These are phyloP conservation scores for Laticauda laticaudata DNA, from an alignment of 2,113 vertebrate species.

Conservation along the genomic window DNA sequence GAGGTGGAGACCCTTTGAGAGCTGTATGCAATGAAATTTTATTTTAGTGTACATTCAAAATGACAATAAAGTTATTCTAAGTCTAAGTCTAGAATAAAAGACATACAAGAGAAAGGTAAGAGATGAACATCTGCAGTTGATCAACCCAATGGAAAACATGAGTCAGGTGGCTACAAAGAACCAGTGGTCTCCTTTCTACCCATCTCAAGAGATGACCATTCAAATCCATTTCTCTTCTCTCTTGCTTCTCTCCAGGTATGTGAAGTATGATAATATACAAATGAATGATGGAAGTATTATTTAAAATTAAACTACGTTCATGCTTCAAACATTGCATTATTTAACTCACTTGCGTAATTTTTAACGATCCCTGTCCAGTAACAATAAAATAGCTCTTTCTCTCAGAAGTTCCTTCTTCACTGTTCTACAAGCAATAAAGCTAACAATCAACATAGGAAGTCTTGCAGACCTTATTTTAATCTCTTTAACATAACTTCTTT, in stretches of 20 bases:
- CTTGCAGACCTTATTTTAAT: neutral
- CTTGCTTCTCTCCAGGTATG: neutral
- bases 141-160: neutral
- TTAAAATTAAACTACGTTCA: neutral
- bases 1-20: too few relatives aligned
- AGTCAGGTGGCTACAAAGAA: neutral
- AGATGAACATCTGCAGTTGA: neutral
- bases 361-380: neutral
- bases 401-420: neutral
- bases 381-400: neutral
- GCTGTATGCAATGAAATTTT: too few relatives aligned
- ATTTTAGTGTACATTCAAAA: too few relatives aligned
- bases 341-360: neutral
- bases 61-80: too few relatives aligned
- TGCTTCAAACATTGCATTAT: neutral
- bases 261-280: neutral
- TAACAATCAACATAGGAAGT: neutral
- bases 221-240: neutral
- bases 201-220: neutral
- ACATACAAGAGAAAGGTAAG: neutral
- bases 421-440: neutral
- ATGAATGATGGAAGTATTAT: neutral
- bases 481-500: neutral
- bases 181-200: neutral
- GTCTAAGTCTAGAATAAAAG: neutral